Evolutionary conservation across 2,113 vertebrate species (phyloP), one percentile per base, ranked within the genome.

Genomic region (Ciconia stormi): DNA sequence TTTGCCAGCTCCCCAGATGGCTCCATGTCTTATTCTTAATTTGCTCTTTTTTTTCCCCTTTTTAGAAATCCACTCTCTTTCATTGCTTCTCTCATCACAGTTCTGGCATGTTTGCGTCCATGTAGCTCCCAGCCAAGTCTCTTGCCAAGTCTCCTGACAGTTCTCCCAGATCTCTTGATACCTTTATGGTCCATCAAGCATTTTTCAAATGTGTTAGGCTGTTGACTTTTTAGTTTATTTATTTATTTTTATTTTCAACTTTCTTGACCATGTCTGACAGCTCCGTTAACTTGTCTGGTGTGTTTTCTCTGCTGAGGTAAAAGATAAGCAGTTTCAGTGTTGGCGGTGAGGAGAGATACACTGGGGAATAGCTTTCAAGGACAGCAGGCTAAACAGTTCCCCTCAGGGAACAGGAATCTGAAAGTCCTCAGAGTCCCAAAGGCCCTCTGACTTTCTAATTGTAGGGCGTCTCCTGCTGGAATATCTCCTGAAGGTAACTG

Each of bases 1-100:
- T 93, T 93, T 97, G 58, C 93, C 58, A 93, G 59, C 55, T 96
- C 62, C 93, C 82, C 70, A 91, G 91, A 94, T 93, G 91, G 90
- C 71, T 84, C 65, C 67, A 61, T 89, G 55, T 74, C 65, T 96
- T 90, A 40, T 61, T 87, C 44, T 89, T 89, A 95, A 93, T 95
- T 93, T 93, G 63, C 29, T 84, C 59, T n/a, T n/a, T n/a, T 10
- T 11, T 0, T 5, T 22, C 3, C 1, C 0, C 4, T 82, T 93
- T 92, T 81, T 34, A 93, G 67, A 93, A 83, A 89, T 65, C 65
- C 23, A n/a, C n/a, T 91, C 40, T 65, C 22, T 85, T 71, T 79
- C 80, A 83, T 87, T 93, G 69, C 74, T 96, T 95, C 65, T 83
- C 55, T 95, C 78, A 79, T 92, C 89, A 78, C 70, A 92, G 59